Base-by-base conservation (phyloP, 2,888 invertebrate genomes). In the Rosalia funebris region DNA sequence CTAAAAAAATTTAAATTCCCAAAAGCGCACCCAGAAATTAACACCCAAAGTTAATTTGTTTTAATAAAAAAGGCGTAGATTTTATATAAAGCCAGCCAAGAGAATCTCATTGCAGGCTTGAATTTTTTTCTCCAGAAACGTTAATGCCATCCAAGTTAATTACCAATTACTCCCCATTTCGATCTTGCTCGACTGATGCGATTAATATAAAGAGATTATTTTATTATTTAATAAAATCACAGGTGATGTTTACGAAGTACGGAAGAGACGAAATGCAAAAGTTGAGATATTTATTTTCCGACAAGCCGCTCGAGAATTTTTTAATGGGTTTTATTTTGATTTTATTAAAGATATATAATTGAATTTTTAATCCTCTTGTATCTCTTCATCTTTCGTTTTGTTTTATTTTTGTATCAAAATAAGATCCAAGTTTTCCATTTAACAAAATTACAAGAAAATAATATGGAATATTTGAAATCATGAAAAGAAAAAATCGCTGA, bases 101-200 rank as follows among this genome's bases (percentile, higher is more conserved):
- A 48, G 39, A 50, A 25, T 50, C 20, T 25, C 39, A 25, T 37
- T 50, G 34, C 25, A 5, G 12, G 25, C 10, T 15, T 14, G 2
- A 19, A 20, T 39, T 39, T 25, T 50, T 10, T 39, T 20, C 19
- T 1, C 9, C n/a, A 37, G 36, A 48, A 37, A 14, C 7, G 16
- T 39, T 50, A 41, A 50, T 50, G n/a, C 25, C 14, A 31, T 31
- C 39, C 16, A 20, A 48, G 48, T 50, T 50, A 50, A 50, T 50
- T 50, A 50, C 7, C 37, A 39, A 25, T 36, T 50, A n/a, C 50
- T 39, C 12, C 10, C 15, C 25, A 34, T 37, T 41, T 10, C 10
- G 16, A 20, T 15, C 15, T 25, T n/a, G 16, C 15, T 10, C 32
- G 34, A 12, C 11, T 7, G n/a, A n/a, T n/a, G 46, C 20, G 14